phyloP scores from a whole-genome alignment of 1,140 invertebrate species.

The Holcopasites calliopsidis region DNA sequence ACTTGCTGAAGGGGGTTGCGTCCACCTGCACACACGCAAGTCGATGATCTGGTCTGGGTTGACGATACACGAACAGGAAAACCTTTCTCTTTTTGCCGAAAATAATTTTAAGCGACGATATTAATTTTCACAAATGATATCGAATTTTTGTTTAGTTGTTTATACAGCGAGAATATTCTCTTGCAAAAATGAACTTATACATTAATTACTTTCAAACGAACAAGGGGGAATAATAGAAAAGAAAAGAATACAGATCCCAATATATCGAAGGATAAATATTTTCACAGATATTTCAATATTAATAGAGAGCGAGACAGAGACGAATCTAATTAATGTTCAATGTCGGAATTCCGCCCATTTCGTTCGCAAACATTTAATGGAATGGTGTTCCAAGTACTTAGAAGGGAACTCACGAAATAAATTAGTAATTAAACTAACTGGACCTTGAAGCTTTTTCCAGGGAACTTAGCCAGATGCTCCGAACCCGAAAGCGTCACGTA shows the following conservation, averaged over 20 bases:
- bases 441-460: background rate
- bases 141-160: no score
- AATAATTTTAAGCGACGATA: conserved; percentile 60
- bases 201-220: background rate
- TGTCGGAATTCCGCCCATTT: background rate
- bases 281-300: background rate
- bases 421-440: conserved; percentile 17
- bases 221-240: background rate
- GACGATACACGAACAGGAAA: conserved; percentile 59
- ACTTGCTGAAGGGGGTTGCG: background rate
- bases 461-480: background rate
- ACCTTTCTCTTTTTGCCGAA: conserved; percentile 55
- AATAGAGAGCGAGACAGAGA: background rate
- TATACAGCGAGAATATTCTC: no score
- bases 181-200: no score
- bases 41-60: background rate
- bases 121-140: conserved; percentile 17
- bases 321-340: background rate
- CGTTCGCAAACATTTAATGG: background rate
- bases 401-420: conserved; percentile 4
- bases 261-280: background rate
- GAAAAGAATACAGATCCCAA: background rate
- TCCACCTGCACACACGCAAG: conserved; percentile 35
- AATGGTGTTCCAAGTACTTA: conserved; percentile 9
- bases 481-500: background rate